Percentiles rank a stretch among this genome's conserved stretches.
Evolutionary conservation across 2,113 vertebrate genomes (phyloP).

Genomic region (Periophthalmus modestus): DNA sequence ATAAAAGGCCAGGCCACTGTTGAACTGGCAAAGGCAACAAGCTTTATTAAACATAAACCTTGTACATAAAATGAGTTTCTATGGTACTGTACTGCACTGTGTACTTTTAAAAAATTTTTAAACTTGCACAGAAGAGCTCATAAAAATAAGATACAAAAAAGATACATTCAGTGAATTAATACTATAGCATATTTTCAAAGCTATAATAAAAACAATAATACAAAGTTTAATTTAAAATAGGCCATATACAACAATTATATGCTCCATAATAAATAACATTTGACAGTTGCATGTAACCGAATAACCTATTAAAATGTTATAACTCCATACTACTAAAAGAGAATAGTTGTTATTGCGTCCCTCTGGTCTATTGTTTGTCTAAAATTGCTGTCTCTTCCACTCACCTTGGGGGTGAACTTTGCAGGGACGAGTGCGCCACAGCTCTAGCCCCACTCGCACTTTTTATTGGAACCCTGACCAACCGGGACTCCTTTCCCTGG

Average conservation of each 20-base stretch:
- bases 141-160: no score
- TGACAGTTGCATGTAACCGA: not conserved
- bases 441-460: not conserved
- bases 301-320: not conserved
- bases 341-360: not conserved
- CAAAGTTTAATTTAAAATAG: not conserved
- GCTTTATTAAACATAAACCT: not conserved
- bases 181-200: not conserved
- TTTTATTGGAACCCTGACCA: constrained; percentile 42
- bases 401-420: constrained; percentile 68
- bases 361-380: not conserved
- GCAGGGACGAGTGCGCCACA: constrained; percentile 56
- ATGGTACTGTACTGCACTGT: not conserved
- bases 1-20: constrained; percentile 27
- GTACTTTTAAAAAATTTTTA: not conserved
- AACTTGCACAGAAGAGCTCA: not conserved
- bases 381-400: constrained; percentile 34
- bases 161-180: not conserved
- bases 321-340: not conserved
- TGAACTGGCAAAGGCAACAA: not conserved
- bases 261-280: not conserved
- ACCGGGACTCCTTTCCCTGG: constrained; percentile 75
- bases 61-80: not conserved
- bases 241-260: no score
- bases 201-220: not conserved